A percentile compares a stretch with the other conserved stretches of the same genome.
Conservation (phyloP, 2,113 vertebrate genomes). For the Reinhardtius hippoglossoides region DNA sequence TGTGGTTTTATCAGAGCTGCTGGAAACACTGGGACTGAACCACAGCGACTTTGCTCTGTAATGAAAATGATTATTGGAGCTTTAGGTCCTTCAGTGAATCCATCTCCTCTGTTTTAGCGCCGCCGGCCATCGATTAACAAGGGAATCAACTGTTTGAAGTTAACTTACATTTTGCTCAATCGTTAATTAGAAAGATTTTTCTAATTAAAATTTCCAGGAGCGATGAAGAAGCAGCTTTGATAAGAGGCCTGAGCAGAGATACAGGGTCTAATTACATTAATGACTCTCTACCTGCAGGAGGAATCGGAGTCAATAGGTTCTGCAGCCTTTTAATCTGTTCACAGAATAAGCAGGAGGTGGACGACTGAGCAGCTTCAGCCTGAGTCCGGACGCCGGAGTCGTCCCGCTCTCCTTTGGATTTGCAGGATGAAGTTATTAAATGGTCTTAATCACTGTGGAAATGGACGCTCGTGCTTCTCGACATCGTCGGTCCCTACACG, state of each 20-base stretch:
- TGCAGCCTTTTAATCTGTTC: slow-evolving; percentile 52
- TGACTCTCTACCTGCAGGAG: slow-evolving; percentile 63
- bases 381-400: background rate
- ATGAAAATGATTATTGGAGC: no score
- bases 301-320: slow-evolving; percentile 53
- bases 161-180: slow-evolving; percentile 54
- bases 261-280: slow-evolving; percentile 66
- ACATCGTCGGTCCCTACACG: slow-evolving; percentile 39
- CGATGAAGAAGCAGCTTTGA: slow-evolving; percentile 64
- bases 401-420: slow-evolving; percentile 22
- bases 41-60: no score
- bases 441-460: slow-evolving; percentile 45
- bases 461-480: slow-evolving; percentile 17
- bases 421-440: slow-evolving; percentile 50
- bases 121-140: slow-evolving; percentile 20
- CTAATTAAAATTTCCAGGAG: slow-evolving; percentile 66
- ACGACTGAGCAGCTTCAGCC: background rate
- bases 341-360: slow-evolving; percentile 30
- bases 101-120: background rate
- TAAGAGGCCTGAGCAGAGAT: slow-evolving; percentile 55
- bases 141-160: slow-evolving; percentile 43
- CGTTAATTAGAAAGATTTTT: slow-evolving; percentile 68
- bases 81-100: no score
- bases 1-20: no score
- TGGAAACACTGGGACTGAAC: no score